Percentiles rank a stretch among this genome's conserved stretches.
Conservation (phyloP, 2,888 invertebrate genomes). For the Tetheella fluctuosa region DNA sequence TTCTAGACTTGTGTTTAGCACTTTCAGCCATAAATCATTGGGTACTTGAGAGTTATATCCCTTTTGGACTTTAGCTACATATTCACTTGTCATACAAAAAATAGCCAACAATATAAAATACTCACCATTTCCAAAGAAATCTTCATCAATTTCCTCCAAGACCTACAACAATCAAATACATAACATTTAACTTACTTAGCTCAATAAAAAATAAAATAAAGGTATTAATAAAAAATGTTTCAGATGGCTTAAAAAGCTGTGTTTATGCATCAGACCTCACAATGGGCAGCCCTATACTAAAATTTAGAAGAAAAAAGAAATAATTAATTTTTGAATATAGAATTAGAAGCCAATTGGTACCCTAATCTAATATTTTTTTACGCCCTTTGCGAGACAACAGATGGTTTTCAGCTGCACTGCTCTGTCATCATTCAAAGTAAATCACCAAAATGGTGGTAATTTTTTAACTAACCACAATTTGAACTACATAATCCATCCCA, state of each 20-base stretch:
- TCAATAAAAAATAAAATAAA: not conserved
- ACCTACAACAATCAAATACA: constrained; percentile 22
- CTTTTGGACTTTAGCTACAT: too few species aligned
- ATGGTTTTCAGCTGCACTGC: constrained; percentile 81
- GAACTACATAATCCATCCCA: too few species aligned
- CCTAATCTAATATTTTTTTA: constrained; percentile 61
- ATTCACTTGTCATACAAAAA: too few species aligned
- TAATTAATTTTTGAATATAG: constrained; percentile 24
- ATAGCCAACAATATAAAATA: not conserved
- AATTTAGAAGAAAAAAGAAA: constrained; percentile 45
- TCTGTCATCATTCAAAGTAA: constrained; percentile 64
- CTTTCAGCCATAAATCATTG: too few species aligned
- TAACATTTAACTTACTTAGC: not conserved
- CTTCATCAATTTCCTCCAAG: not conserved
- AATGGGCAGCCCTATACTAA: constrained; percentile 68
- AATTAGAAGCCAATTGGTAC: constrained; percentile 30
- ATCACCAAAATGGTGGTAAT: not conserved
- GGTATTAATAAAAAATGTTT: constrained; percentile 27
- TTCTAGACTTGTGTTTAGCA: too few species aligned
- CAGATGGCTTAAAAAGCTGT: constrained; percentile 56
- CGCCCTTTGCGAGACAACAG: constrained; percentile 63
- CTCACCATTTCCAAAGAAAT: not conserved
- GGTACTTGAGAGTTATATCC: too few species aligned
- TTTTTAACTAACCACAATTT: not conserved
- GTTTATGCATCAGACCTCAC: constrained; percentile 70